Conservation (phyloP, 2,888 invertebrate species). For the Dicroscelio sp. region DNA sequence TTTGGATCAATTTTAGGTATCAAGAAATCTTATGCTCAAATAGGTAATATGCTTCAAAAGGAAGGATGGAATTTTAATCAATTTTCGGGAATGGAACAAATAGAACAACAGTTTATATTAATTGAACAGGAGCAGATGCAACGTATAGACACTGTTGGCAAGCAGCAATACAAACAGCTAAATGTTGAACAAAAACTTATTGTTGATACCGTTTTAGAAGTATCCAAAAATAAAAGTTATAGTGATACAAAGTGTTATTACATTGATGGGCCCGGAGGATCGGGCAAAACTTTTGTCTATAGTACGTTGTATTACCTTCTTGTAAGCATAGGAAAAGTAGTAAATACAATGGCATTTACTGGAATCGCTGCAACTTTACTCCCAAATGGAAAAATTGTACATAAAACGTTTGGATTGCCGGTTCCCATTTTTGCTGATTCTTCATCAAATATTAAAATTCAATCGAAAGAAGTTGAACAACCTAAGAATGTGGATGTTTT, state of each 20-base stretch:
- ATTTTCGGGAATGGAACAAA: slow-evolving; percentile 1
- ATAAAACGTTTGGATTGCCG: slow-evolving; percentile 86
- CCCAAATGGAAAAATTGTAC: slow-evolving; percentile 88
- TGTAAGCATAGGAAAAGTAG: slow-evolving; percentile 56
- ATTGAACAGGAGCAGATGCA: background rate
- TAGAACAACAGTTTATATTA: background rate
- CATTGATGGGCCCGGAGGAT: slow-evolving; percentile 90
- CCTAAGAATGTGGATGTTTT: slow-evolving; percentile 24
- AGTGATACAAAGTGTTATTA: slow-evolving; percentile 47
- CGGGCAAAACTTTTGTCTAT: slow-evolving; percentile 88
- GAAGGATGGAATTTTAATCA: slow-evolving; percentile 25
- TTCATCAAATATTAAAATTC: background rate
- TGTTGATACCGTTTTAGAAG: background rate
- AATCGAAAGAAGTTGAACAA: slow-evolving; percentile 5
- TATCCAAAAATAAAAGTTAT: background rate
- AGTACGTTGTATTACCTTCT: slow-evolving; percentile 73
- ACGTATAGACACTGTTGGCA: background rate
- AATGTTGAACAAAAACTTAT: background rate
- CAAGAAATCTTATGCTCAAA: slow-evolving; percentile 1
- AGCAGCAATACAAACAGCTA: background rate
- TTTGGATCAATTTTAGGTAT: background rate
- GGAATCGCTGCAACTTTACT: slow-evolving; percentile 64
- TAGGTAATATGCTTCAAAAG: background rate
- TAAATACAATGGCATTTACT: slow-evolving; percentile 63
- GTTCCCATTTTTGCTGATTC: slow-evolving; percentile 39